Percentiles rank a stretch among this genome's conserved stretches.
Conservation (phyloP, 2,113 vertebrate species). For the Cricetomys ansorgei region DNA sequence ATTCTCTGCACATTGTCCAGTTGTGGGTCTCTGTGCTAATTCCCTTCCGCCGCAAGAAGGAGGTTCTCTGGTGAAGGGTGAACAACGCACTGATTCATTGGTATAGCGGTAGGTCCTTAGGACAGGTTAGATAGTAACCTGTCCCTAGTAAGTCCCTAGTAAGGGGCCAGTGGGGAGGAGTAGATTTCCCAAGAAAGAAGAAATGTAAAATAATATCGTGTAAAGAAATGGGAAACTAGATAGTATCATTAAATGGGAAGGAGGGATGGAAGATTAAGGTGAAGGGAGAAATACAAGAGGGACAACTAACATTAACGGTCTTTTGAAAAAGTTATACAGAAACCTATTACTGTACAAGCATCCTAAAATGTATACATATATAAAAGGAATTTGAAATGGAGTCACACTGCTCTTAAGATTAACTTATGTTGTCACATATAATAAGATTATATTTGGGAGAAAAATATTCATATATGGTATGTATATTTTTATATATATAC, state of each 20-base stretch:
- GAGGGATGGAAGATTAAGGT: background rate
- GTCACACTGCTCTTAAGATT: background rate
- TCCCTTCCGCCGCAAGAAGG: background rate
- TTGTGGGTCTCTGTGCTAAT: too few species aligned
- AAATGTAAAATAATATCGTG: background rate
- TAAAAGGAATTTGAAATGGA: background rate
- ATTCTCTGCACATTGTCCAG: background rate
- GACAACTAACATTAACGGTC: background rate
- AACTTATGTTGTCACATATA: background rate
- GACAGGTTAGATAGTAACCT: background rate
- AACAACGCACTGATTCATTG: background rate
- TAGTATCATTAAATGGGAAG: background rate
- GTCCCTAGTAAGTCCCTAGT: too few species aligned
- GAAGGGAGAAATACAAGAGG: too few species aligned
- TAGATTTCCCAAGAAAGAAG: background rate
- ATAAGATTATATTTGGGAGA: background rate
- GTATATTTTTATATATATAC: background rate
- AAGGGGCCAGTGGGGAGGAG: background rate
- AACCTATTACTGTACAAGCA: background rate
- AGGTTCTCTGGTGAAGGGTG: background rate
- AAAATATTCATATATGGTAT: background rate
- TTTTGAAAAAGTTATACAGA: background rate
- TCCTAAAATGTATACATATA: background rate
- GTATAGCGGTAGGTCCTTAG: background rate
- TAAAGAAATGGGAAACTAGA: background rate